Evolutionary conservation across 2,888 invertebrate species (phyloP).

Genomic region (Tinea pellionella): DNA sequence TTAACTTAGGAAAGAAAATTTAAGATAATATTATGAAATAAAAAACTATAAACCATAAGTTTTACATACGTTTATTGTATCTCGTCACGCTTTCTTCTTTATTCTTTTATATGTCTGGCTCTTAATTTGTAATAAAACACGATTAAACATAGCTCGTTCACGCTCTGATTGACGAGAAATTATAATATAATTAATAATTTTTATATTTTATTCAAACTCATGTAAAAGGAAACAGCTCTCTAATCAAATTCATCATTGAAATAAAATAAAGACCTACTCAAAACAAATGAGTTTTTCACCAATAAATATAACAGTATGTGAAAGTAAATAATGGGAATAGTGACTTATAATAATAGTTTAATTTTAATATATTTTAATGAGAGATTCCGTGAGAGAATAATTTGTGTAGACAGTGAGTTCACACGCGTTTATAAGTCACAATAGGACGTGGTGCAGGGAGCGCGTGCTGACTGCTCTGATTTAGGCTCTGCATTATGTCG

Average conservation of each 20-base stretch:
- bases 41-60: background rate
- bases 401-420: background rate
- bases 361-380: background rate
- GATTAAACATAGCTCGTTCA: background rate
- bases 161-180: background rate
- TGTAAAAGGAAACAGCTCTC: no score
- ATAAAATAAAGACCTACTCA: background rate
- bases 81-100: constrained; percentile 9
- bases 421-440: background rate
- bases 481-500: constrained; percentile 36
- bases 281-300: background rate
- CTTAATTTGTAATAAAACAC: constrained; percentile 6
- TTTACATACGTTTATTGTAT: background rate
- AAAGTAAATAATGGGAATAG: background rate
- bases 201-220: background rate
- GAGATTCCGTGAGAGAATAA: background rate
- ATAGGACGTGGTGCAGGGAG: background rate
- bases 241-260: no score
- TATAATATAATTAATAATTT: constrained; percentile 3
- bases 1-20: no score
- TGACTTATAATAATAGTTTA: background rate
- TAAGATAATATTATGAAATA: no score
- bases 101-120: background rate
- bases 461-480: constrained; percentile 6
- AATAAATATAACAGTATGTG: background rate